Evolutionary conservation across 2,888 invertebrate species (phyloP).

Genomic region (Mystacides longicornis): DNA sequence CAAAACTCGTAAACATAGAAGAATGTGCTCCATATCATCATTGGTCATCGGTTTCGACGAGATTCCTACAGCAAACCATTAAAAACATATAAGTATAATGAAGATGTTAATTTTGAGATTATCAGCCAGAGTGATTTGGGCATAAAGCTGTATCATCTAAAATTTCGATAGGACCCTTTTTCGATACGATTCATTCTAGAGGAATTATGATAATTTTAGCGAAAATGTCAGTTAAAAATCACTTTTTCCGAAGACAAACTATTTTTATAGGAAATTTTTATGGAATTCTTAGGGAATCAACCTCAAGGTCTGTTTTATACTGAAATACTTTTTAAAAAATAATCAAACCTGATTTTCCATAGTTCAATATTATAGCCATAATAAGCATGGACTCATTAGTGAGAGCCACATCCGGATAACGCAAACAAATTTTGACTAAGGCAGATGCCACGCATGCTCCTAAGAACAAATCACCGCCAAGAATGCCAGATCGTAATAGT

Average conservation of each 20-base stretch:
- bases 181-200: too few relatives aligned
- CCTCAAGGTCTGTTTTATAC: too few relatives aligned
- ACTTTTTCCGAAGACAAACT: too few relatives aligned
- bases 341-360: constrained; percentile 65
- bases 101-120: too few relatives aligned
- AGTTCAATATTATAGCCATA: constrained; percentile 76
- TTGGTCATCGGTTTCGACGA: constrained; percentile 78
- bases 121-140: too few relatives aligned
- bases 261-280: too few relatives aligned
- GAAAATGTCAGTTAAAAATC: too few relatives aligned
- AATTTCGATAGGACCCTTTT: too few relatives aligned
- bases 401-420: constrained; percentile 26
- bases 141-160: too few relatives aligned
- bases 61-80: constrained; percentile 14
- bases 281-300: too few relatives aligned
- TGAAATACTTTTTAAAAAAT: too few relatives aligned
- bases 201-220: too few relatives aligned
- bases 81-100: not conserved
- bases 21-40: constrained; percentile 87
- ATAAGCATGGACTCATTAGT: constrained; percentile 79
- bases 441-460: constrained; percentile 88
- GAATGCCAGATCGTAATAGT: constrained; percentile 77
- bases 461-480: constrained; percentile 94
- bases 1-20: constrained; percentile 69
- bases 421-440: constrained; percentile 80